Base-by-base conservation (phyloP, 2,888 invertebrate genomes). In the Acanthococcus lagerstroemiae region DNA sequence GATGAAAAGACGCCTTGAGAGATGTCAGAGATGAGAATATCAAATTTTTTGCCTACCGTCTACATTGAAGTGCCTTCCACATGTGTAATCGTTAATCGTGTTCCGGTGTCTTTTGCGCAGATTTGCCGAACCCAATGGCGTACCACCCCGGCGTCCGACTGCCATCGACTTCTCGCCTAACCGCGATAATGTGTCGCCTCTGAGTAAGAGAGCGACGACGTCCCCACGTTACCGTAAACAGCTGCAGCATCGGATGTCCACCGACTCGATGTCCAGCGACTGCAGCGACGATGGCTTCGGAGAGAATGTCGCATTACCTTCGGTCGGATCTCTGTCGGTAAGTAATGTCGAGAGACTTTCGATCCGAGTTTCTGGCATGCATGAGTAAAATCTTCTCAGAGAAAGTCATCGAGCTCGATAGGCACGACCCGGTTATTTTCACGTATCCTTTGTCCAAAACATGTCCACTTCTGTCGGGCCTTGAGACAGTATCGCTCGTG, bases 211-310 rank as follows among this genome's bases (percentile, higher is more conserved):
- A 12, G 24, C 60, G 21, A 68, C 70, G 12, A 68, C 69, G 6
- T 66, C 69, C 45, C 57, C 69, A n/a, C 67, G 68, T 65, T 63
- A 70, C 44, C 55, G 55, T 27, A 61, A 55, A 55, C 56, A 50
- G 21, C 9, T 55, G 24, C 57, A 24, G 15, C 60, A 54, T 21
- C 52, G 56, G 15, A 48, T 63, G 19, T 61, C 56, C 15, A 57
- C 50, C n/a, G 66, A 50, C 30, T 77, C 69, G 65, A 73, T 50
- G 12, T 83, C 83, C 27, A 77, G 78, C 74, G 81, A 81, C 67
- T 82, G 82, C 21, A 80, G 80, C 73, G 84, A 84, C 73, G 85
- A 85, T 70, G 84, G 83, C 55, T 84, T 83, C 72, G 77, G 82
- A 25, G 66, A 66, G 6, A 55, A 37, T 37, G 30, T 63, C 17